Evolutionary conservation across 2,888 invertebrate genomes (phyloP).

Genomic region (Trissonchulus latispiculum): DNA sequence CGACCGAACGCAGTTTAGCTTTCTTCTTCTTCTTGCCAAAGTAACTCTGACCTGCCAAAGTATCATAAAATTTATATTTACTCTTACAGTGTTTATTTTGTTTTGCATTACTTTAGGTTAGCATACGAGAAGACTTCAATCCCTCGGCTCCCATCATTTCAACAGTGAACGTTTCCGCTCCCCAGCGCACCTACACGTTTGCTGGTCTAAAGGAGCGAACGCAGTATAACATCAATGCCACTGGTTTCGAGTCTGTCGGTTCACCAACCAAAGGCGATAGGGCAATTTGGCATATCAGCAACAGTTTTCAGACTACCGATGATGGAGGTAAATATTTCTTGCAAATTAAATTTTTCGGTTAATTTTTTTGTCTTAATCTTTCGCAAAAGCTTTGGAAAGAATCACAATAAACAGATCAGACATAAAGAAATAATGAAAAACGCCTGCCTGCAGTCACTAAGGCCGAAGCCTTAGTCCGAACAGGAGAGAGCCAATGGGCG

Average conservation of each 20-base stretch:
- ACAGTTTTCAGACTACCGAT: neutral
- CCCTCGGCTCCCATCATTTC: neutral
- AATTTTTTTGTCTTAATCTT: no score
- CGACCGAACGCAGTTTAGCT: no score
- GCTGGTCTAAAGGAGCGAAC: neutral
- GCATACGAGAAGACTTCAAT: neutral
- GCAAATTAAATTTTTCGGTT: no score
- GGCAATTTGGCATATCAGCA: neutral
- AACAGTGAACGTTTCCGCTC: neutral
- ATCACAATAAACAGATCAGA: no score
- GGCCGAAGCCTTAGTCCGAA: no score
- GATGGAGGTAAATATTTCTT: neutral
- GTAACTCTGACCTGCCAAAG: no score
- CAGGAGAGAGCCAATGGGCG: no score
- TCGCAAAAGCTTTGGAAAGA: no score
- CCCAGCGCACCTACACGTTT: constrained; percentile 2
- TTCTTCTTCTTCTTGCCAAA: no score
- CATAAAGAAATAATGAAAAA: no score
- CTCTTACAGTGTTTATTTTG: neutral
- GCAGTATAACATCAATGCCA: constrained; percentile 6
- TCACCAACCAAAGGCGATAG: neutral
- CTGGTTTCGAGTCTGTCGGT: neutral
- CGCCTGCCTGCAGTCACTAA: no score
- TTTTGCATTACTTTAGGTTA: neutral
- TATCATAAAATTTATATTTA: constrained; percentile 13